Percentiles rank a stretch among this genome's conserved stretches.
phyloP scores from a whole-genome alignment of 2,797 vertebrate genomes.

The Acanthurus leucopareius region DNA sequence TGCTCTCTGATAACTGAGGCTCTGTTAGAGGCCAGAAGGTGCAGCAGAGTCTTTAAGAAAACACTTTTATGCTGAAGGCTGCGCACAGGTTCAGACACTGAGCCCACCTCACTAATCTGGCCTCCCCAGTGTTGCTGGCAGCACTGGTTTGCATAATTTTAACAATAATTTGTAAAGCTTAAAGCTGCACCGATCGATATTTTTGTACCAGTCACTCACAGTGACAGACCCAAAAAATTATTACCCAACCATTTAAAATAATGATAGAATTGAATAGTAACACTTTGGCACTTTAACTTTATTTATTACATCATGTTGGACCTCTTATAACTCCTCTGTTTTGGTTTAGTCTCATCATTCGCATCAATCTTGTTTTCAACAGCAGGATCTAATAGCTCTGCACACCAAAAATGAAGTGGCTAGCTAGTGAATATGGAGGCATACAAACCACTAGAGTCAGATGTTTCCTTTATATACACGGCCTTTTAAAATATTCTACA shows the following conservation, averaged over 20 bases:
- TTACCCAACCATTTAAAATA: neutral
- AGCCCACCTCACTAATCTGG: conserved; percentile 12
- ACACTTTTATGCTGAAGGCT: conserved; percentile 14
- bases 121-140: neutral
- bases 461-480: neutral
- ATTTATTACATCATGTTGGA: neutral
- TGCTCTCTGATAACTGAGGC: conserved; percentile 45
- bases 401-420: neutral
- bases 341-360: neutral
- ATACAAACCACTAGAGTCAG: neutral
- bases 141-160: conserved; percentile 1
- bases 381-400: conserved; percentile 1
- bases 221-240: neutral
- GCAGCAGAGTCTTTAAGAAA: conserved; percentile 24
- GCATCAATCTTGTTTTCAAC: neutral
- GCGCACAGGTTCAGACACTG: conserved; percentile 14
- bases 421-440: neutral
- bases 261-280: neutral
- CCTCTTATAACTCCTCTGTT: neutral
- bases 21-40: conserved; percentile 22
- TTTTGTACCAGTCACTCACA: neutral
- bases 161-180: neutral
- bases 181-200: conserved; percentile 13
- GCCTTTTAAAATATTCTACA: neutral
- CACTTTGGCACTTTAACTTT: neutral